Evolutionary conservation across 2,113 vertebrate genomes (phyloP).

Genomic region (Gymnobelideus leadbeateri): DNA sequence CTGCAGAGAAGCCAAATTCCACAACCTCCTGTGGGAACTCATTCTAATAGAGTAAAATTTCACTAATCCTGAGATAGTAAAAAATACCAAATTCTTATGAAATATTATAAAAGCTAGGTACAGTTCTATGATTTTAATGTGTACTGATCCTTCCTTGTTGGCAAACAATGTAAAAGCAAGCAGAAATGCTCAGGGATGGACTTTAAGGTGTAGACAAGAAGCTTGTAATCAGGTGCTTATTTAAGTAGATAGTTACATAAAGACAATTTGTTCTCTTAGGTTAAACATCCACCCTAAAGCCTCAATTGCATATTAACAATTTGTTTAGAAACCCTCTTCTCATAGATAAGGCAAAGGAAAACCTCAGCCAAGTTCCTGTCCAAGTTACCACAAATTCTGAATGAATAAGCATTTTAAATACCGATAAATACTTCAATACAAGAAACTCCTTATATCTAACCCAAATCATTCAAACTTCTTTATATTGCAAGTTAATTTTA

Average conservation of each 20-base stretch:
- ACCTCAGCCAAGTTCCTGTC: background rate
- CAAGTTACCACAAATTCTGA: conserved; percentile 12
- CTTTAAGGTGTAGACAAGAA: background rate
- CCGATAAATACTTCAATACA: background rate
- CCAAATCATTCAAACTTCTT: background rate
- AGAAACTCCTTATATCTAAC: background rate
- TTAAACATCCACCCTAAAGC: background rate
- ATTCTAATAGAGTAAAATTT: background rate
- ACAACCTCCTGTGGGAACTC: background rate
- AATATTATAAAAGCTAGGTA: background rate
- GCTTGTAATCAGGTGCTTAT: background rate
- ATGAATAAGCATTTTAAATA: conserved; percentile 2
- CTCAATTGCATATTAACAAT: background rate
- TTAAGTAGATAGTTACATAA: background rate
- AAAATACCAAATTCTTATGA: background rate
- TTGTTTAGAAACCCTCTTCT: conserved; percentile 31
- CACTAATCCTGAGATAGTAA: background rate
- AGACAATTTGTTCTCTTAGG: background rate
- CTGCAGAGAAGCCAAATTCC: background rate
- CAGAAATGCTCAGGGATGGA: background rate
- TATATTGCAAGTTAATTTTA: background rate
- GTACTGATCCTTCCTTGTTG: background rate
- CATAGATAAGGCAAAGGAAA: conserved; percentile 12
- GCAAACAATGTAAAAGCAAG: background rate
- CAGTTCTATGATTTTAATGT: background rate